Percentiles rank a stretch among this genome's conserved stretches.
These are phyloP conservation scores for Melanargia galathea DNA, from an alignment of 2,888 invertebrate species.

Conservation along the genomic window DNA sequence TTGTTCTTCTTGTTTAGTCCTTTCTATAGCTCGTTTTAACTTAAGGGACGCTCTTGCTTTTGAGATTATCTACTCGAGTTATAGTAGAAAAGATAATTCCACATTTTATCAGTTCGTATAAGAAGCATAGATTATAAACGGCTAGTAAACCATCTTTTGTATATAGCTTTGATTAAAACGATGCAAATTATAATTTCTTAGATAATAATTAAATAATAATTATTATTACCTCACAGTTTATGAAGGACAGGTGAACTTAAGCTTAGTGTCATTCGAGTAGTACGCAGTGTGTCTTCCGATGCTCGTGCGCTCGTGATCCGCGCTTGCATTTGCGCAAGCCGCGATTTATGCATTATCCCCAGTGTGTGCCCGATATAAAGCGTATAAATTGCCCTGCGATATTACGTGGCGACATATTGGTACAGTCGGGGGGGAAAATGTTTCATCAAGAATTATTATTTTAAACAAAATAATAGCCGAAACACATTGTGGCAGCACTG, in stretches of 20 bases:
- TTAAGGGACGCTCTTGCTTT: no score
- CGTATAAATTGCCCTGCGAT: constrained; percentile 25
- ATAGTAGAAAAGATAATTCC: no score
- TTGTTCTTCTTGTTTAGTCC: no score
- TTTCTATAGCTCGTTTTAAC: no score
- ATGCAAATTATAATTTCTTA: no score
- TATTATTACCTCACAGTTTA: constrained; percentile 41
- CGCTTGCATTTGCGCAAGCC: constrained; percentile 58
- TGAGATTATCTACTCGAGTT: no score
- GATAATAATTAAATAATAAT: constrained; percentile 48
- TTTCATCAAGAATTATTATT: neutral
- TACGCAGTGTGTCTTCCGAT: constrained; percentile 44
- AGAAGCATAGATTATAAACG: no score
- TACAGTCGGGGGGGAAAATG: neutral
- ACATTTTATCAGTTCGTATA: no score
- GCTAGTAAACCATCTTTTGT: no score
- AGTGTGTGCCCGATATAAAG: constrained; percentile 59
- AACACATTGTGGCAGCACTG: no score
- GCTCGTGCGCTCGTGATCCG: constrained; percentile 66
- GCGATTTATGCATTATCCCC: constrained; percentile 66
- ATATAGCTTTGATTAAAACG: no score
- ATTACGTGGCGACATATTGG: constrained; percentile 21
- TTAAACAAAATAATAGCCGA: no score
- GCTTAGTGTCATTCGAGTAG: constrained; percentile 2
- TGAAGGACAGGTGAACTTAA: constrained; percentile 20